These are phyloP conservation scores for Pipistrellus pygmaeus DNA, from an alignment of 2,797 vertebrate species.

Conservation along the genomic window DNA sequence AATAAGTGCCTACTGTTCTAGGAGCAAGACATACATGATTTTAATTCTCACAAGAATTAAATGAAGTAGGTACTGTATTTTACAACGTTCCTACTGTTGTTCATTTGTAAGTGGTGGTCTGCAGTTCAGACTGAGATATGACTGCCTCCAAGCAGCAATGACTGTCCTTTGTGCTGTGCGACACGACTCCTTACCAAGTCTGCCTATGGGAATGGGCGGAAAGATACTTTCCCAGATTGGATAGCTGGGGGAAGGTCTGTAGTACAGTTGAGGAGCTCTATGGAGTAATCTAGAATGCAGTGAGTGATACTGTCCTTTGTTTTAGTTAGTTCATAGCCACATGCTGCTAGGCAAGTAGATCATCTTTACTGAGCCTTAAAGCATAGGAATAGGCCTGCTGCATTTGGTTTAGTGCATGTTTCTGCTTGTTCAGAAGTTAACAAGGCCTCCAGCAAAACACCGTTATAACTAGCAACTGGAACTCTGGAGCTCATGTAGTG, in stretches of 20 bases:
- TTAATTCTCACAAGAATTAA: conserved; percentile 27
- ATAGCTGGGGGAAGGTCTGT: conserved; percentile 12
- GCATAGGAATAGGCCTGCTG: background rate
- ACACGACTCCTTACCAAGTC: background rate
- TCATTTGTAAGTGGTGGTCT: background rate
- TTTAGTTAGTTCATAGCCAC: conserved; percentile 57
- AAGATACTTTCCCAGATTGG: background rate
- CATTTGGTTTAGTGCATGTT: conserved; percentile 20
- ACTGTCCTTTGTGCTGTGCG: background rate
- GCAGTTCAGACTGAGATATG: background rate
- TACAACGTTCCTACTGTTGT: background rate
- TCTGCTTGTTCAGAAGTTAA: conserved; percentile 56
- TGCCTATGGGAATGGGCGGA: background rate
- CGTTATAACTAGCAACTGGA: background rate
- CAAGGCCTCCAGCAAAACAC: conserved; percentile 44
- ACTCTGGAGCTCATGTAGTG: background rate
- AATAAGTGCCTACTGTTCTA: conserved; percentile 14
- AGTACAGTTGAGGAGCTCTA: background rate
- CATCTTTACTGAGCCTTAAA: conserved; percentile 33
- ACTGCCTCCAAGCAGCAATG: background rate
- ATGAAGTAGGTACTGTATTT: conserved; percentile 19
- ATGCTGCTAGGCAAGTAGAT: conserved; percentile 40
- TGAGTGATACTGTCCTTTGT: background rate
- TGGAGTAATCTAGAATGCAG: conserved; percentile 26
- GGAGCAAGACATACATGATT: background rate